These are phyloP conservation scores for Drosophila mercatorum DNA, from an alignment of 2,888 invertebrate species.

Conservation along the genomic window DNA sequence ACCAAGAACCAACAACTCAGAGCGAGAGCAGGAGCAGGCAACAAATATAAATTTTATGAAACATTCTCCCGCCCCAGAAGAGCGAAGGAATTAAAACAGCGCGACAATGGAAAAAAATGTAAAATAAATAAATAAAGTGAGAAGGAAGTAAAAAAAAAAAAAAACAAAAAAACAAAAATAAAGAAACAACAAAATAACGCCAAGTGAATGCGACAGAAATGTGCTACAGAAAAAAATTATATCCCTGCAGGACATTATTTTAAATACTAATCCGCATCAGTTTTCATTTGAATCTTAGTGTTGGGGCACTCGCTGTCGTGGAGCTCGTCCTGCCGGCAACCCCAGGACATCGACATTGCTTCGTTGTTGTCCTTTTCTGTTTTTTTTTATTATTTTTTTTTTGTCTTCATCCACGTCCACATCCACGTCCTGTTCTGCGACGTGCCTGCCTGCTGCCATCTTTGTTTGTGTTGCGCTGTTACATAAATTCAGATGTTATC, in stretches of 20 bases:
- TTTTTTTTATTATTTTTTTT: conserved; percentile 4
- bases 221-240: conserved; percentile 74
- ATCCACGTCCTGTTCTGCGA: conserved; percentile 48
- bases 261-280: conserved; percentile 84
- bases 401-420: neutral
- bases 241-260: conserved; percentile 84
- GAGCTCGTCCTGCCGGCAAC: conserved; percentile 48
- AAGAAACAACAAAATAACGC: conserved; percentile 44
- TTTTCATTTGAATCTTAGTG: conserved; percentile 81
- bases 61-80: conserved; percentile 58
- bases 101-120: conserved; percentile 59
- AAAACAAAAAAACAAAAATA: neutral
- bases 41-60: conserved; percentile 81
- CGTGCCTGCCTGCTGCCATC: conserved; percentile 73
- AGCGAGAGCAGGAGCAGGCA: conserved; percentile 38
- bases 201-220: conserved; percentile 56
- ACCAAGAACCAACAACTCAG: neutral
- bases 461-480: conserved; percentile 67
- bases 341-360: conserved; percentile 58
- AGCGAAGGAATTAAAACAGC: conserved; percentile 54
- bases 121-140: conserved; percentile 71
- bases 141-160: conserved; percentile 33
- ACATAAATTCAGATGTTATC: conserved; percentile 83
- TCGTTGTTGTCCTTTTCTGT: conserved; percentile 3
- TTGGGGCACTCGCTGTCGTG: conserved; percentile 29